A percentile compares a stretch with the other conserved stretches of the same genome.
phyloP scores from a whole-genome alignment of 2,797 vertebrate species.

The Eulemur coronatus region DNA sequence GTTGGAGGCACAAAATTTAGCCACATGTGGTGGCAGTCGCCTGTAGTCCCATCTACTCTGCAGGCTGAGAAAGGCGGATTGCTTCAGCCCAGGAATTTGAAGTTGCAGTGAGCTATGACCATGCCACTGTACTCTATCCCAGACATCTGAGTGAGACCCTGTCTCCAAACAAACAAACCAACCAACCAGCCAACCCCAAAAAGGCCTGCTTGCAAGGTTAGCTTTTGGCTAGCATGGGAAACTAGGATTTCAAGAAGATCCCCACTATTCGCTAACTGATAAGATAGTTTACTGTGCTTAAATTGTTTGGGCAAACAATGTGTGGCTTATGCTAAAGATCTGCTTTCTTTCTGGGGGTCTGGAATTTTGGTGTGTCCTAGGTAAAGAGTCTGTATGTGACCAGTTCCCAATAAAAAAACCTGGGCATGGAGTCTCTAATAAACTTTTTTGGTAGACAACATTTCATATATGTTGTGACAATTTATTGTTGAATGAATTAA shows the following conservation, averaged over 20 bases:
- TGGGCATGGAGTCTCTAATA: neutral
- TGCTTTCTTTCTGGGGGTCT: neutral
- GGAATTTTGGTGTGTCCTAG: neutral
- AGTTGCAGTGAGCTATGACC: no score
- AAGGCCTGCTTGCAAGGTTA: neutral
- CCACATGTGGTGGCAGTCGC: no score
- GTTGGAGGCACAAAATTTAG: no score
- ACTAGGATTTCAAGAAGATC: constrained; percentile 20
- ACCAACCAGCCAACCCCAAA: neutral
- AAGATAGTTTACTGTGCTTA: neutral
- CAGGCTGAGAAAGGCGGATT: no score
- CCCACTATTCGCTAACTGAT: neutral
- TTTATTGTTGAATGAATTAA: neutral
- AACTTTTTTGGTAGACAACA: neutral
- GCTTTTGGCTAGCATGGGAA: neutral
- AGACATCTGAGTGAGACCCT: no score
- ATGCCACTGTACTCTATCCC: no score
- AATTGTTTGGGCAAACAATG: neutral
- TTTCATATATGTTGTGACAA: neutral
- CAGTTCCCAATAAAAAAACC: neutral
- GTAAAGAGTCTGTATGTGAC: neutral
- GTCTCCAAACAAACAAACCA: no score
- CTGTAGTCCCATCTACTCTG: no score
- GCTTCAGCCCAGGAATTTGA: no score
- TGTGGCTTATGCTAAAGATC: neutral